Base-by-base conservation (phyloP, 2,113 vertebrate genomes). In the Junco hyemalis region DNA sequence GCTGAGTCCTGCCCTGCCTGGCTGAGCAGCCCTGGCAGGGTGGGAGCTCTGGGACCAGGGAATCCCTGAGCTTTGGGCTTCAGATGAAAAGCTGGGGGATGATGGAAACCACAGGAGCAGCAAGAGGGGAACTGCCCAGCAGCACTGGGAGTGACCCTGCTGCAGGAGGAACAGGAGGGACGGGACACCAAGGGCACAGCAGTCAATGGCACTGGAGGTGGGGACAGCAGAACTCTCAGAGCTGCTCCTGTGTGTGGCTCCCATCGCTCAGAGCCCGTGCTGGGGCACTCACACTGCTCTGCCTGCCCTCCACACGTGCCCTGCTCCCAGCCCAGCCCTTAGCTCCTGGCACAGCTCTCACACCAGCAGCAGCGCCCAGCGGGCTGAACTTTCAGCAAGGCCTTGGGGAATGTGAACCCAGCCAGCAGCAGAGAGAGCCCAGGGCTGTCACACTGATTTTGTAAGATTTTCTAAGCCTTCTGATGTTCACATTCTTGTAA, bases 351-450 rank as follows among this genome's bases (percentile, higher is more conserved):
- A 12, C 57, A 57, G 53, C 78, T 28, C 51, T 1, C 36, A 33
- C 8, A 24, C 1, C 40, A 51, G 44, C 45, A 64, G 54, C 50
- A 0, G 0, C 14, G 28, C 53, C 42, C 6, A 0, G 4, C 8
- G 53, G 26, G 18, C 4, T 48, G n/a, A 51, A 47, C 10, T 57
- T 50, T 35, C 56, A 26, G 29, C 11, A 13, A 56, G 65, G 21
- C 13, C 21, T 7, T 29, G 61, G 20, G 42, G 26, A 70, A 6
- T 0, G 0, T 38, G 50, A 65, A 17, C 33, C 35, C 29, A 42
- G 65, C 38, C 48, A 90, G 40, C 54, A 69, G 3, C 6, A 2
- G 23, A 14, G 25, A 18, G 2, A 56, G 38, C 6, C 21, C 72
- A 51, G 50, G 35, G 26, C 50, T 51, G 9, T 51, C 50, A 17